Base-by-base conservation (phyloP, 2,113 vertebrate species). In the Tachysurus vachellii region DNA sequence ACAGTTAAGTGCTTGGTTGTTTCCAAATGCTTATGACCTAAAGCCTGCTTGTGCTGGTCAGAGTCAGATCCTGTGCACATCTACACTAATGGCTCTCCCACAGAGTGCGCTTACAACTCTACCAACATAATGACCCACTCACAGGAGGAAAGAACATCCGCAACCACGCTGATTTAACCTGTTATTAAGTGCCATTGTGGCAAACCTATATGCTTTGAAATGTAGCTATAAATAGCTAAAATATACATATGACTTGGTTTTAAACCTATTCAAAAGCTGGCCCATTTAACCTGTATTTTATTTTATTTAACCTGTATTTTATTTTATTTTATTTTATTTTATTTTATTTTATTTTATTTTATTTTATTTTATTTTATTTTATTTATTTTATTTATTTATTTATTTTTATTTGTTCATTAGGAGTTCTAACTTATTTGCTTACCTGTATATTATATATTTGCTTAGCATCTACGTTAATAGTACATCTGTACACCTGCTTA, bases 61-160 rank as follows among this genome's bases (percentile, higher is more conserved):
- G 66, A 81, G 81, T 86, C 85, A 66, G 80, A 59, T 53, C 53
- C 84, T n/a, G 83, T 87, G 68, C n/a, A 80, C 80, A 80, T 73
- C 66, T 77, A 75, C 77, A 28, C 70, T 88, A 90, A 88, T 90
- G 88, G 85, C 64, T 90, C 88, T 87, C 83, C 66, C 61, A 82
- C 70, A 83, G 83, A 84, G 79, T 54, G 5, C 56, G 54, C 83
- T 82, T 70, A 84, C 85, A 83, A 28, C 42, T n/a, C 50, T 62
- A 75, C 83, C n/a, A 79, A 89, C 82, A 85, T 71, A 89, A 83
- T 87, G 86, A 79, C 44, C 82, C 82, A 56, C 80, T 56, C 73
- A 54, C 31, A 85, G 66, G 23, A 77, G 76, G 68, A 28, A 85
- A 79, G 66, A 47, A 79, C 56, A 73, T 62, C 44, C 59, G 31